phyloP scores from a whole-genome alignment of 2,797 vertebrate genomes.

The Loris lydekkerianus region DNA sequence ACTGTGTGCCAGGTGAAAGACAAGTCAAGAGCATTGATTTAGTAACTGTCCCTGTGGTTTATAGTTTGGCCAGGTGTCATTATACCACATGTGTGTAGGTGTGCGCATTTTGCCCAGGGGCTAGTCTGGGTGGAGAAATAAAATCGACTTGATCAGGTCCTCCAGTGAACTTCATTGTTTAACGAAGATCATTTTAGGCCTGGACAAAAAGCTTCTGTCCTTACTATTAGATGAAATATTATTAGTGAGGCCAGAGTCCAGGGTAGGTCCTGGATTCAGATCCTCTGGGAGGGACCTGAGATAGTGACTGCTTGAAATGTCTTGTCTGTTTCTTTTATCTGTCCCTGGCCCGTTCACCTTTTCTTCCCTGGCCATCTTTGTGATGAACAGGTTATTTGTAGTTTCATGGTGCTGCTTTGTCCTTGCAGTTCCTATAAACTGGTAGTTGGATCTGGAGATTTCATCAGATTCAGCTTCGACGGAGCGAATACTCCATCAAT shows the following conservation, averaged over 20 bases:
- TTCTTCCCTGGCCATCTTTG: neutral
- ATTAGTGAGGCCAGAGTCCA: neutral
- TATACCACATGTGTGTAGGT: accelerated
- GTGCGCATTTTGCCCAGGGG: neutral
- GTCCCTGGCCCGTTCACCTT: accelerated
- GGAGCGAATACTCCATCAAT: accelerated
- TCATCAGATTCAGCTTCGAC: neutral
- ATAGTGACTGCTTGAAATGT: no score
- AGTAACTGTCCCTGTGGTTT: accelerated
- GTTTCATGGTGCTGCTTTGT: no score
- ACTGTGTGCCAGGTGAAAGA: neutral
- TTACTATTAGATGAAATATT: neutral
- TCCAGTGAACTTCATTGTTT: neutral
- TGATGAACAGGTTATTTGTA: no score
- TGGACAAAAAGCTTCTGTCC: neutral
- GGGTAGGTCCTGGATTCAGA: neutral
- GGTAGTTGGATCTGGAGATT: neutral
- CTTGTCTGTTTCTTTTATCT: neutral
- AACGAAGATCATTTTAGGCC: neutral
- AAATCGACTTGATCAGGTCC: neutral
- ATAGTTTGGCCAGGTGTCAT: accelerated
- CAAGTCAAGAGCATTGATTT: neutral
- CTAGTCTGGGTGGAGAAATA: neutral
- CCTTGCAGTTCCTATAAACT: no score
- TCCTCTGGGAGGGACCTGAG: neutral